Conservation (phyloP, 2,888 invertebrate species). For the Oscheius onirici region DNA sequence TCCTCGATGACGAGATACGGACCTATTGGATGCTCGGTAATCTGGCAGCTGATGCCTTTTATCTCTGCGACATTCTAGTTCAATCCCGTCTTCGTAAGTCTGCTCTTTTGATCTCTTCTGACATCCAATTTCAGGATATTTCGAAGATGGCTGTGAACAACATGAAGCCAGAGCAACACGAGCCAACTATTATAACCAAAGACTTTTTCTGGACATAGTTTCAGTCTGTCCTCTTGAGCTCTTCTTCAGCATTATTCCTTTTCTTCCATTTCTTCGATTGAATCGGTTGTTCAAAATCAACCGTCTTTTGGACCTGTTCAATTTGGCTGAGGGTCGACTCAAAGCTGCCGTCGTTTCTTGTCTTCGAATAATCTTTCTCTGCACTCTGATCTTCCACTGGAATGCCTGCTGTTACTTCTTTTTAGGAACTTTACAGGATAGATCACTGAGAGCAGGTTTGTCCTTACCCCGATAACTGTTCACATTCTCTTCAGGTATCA, state of each 20-base stretch:
- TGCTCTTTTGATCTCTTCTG: background rate
- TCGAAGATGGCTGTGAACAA: slow-evolving; percentile 14
- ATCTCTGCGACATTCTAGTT: slow-evolving; percentile 58
- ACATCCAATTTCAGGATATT: background rate
- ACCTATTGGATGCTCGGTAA: slow-evolving; percentile 52
- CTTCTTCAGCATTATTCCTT: background rate
- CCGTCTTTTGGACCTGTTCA: slow-evolving; percentile 46
- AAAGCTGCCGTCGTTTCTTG: slow-evolving; percentile 32
- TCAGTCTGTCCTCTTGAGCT: slow-evolving; percentile 4
- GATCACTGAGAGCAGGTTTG: background rate
- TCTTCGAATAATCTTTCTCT: slow-evolving; percentile 19
- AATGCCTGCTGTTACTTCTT: slow-evolving; percentile 61
- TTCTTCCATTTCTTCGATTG: slow-evolving; percentile 32
- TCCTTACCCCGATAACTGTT: background rate
- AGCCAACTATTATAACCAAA: background rate
- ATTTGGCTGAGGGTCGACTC: slow-evolving; percentile 39
- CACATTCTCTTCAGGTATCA: slow-evolving; percentile 25
- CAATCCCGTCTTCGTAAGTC: slow-evolving; percentile 57
- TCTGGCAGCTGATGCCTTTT: slow-evolving; percentile 55
- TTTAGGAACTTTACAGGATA: slow-evolving; percentile 30
- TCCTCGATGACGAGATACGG: slow-evolving; percentile 34
- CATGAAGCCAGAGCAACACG: background rate
- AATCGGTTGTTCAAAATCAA: slow-evolving; percentile 49
- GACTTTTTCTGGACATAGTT: background rate
- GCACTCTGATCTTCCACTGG: slow-evolving; percentile 58